Percentiles rank a stretch among this genome's conserved stretches.
Conservation (phyloP, 2,888 invertebrate genomes). For the Branchinecta sandiegonensis region DNA sequence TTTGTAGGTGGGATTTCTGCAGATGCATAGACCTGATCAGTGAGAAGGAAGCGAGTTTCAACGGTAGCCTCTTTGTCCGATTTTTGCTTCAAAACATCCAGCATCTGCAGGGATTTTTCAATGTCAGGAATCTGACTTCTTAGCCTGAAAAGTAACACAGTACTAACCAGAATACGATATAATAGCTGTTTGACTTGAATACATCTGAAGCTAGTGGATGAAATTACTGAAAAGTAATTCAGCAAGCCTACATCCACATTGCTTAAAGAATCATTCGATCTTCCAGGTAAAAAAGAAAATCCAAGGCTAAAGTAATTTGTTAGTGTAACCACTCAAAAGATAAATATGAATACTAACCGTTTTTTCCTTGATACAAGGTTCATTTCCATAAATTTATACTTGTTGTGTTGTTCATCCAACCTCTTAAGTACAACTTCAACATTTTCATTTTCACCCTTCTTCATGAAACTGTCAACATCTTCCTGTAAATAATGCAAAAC, state of each 20-base stretch:
- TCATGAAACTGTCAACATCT: constrained; percentile 90
- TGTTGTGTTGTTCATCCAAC: constrained; percentile 83
- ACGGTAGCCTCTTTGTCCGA: constrained; percentile 49
- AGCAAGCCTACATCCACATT: too few species aligned
- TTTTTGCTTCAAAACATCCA: constrained; percentile 68
- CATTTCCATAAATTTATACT: constrained; percentile 94
- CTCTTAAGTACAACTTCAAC: constrained; percentile 70
- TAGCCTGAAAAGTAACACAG: constrained; percentile 39
- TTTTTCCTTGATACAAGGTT: constrained; percentile 73
- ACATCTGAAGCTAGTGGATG: too few species aligned
- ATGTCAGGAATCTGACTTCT: constrained; percentile 89
- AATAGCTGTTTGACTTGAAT: too few species aligned
- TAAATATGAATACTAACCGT: constrained; percentile 36
- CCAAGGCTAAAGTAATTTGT: not conserved
- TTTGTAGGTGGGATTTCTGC: constrained; percentile 78
- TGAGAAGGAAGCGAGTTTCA: constrained; percentile 77
- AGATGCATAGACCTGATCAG: constrained; percentile 77
- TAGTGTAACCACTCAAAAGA: not conserved
- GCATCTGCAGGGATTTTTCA: constrained; percentile 76
- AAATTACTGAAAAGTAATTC: too few species aligned
- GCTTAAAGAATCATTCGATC: too few species aligned
- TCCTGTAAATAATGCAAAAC: constrained; percentile 39
- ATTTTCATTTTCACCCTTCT: constrained; percentile 58
- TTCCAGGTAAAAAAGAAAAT: not conserved
- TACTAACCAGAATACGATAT: constrained; percentile 34